Base-by-base conservation (phyloP, 1,140 invertebrate genomes). In the Latrodectus geometricus region DNA sequence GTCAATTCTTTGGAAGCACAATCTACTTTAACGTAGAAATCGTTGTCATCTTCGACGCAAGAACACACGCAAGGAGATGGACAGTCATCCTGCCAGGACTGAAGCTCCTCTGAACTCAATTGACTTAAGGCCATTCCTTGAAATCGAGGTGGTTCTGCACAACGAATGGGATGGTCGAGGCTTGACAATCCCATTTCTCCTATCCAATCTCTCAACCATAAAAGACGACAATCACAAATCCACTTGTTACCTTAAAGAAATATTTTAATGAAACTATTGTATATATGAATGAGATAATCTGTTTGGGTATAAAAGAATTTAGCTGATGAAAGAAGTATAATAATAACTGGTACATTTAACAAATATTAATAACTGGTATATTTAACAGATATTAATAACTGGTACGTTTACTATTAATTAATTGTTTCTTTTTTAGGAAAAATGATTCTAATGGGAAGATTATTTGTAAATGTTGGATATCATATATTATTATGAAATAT, bases 181-280 rank as follows among this genome's bases (percentile, higher is more conserved):
- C 0, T 20, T 8, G 17, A n/a, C 11, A 74, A 20, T 9, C 11
- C 4, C n/a, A 49, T 61, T 8, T 14, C 5, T 0, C 20, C 50
- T 8, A 73, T n/a, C 80, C 21, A 20, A 0, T 84, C 20, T n/a
- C 73, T 17, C 12, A 84, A 9, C 82, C 82, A 84, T 8, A 56
- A 12, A 1, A 84, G n/a, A 0, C 82, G 23, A 17, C 82, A 84
- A 20, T 84, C 82, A n/a, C 82, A 84, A 17, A 23, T 68, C 82
- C 82, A 84, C 21, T 35, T 23, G 17, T 84, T 84, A 5, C 20
- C 78, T 81, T 61, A 14, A 23, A 35, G 17, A 23, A 56, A 66
- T 70, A 35, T 35, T 35, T 35, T 35, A 35, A 35, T 35, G 5
- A 35, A 3, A 35, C 7, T 65, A 15, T 65, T 65, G 12, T 65